A percentile compares a stretch with the other conserved stretches of the same genome.
phyloP scores from a whole-genome alignment of 2,888 invertebrate species.

The Leptinotarsa tumamoca region DNA sequence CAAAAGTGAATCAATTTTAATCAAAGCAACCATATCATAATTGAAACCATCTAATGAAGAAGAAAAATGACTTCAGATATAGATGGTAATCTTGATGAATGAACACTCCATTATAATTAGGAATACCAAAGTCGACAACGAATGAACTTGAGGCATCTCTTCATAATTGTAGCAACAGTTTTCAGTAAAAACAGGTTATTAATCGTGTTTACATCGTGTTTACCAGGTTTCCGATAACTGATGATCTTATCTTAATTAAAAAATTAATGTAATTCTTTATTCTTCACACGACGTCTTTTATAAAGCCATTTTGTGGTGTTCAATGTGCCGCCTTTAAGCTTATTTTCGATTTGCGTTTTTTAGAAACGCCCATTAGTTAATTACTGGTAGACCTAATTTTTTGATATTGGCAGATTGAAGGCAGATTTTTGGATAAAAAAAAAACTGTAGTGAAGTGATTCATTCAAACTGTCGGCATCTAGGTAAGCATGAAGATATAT shows the following conservation, averaged over 20 bases:
- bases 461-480: no score
- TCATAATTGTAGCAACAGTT: constrained; percentile 16
- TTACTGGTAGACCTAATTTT: not conserved
- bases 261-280: constrained; percentile 14
- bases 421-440: no score
- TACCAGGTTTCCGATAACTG: constrained; percentile 21
- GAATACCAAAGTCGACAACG: not conserved
- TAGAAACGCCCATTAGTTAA: not conserved
- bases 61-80: not conserved
- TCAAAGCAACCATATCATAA: not conserved
- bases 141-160: constrained; percentile 18
- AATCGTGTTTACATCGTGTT: constrained; percentile 7
- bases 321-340: constrained; percentile 17
- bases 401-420: not conserved
- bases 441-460: no score
- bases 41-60: not conserved
- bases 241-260: constrained; percentile 23
- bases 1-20: not conserved
- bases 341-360: not conserved
- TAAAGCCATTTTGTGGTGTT: constrained; percentile 23
- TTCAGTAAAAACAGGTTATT: constrained; percentile 16
- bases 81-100: constrained; percentile 5
- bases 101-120: not conserved
- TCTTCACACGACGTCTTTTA: constrained; percentile 15
- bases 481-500: no score